phyloP scores from a whole-genome alignment of 64 coral and sea anemone species.

The Orbicella faveolata region DNA sequence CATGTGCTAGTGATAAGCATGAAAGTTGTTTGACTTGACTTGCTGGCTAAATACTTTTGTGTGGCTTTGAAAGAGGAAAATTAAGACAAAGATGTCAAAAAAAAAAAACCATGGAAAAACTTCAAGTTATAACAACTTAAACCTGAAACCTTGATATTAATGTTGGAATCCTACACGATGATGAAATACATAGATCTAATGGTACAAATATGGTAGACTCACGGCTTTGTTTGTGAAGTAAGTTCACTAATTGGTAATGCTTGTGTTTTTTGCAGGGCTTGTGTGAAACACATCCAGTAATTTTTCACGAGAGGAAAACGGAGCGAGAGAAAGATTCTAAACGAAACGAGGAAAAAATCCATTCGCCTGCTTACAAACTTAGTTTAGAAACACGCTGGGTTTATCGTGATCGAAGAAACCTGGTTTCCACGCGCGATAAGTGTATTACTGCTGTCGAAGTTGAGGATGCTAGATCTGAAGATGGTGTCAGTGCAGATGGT shows the following conservation, averaged over 20 bases:
- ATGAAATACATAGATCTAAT: neutral
- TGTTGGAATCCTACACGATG: no score
- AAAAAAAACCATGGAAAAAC: no score
- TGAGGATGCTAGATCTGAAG: conserved; percentile 30
- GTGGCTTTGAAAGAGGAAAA: no score
- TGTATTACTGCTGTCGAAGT: conserved; percentile 52
- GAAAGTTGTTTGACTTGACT: no score
- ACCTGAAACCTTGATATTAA: no score
- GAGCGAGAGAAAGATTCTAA: neutral
- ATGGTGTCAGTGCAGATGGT: neutral
- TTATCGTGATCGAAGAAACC: conserved; percentile 46
- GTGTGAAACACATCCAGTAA: conserved; percentile 59
- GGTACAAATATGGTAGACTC: neutral
- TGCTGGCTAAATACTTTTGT: no score
- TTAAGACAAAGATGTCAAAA: no score
- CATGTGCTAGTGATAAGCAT: no score
- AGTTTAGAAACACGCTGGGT: conserved; percentile 42
- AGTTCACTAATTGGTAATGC: no score
- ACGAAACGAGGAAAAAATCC: neutral
- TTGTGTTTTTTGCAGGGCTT: conserved; percentile 12
- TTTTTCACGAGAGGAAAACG: conserved; percentile 34
- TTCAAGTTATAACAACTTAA: no score
- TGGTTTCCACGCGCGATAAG: conserved; percentile 21
- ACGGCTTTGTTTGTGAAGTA: neutral
- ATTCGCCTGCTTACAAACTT: conserved; percentile 20